Evolutionary conservation across 2,797 vertebrate genomes (phyloP).

Genomic region (Oophaga sylvatica): DNA sequence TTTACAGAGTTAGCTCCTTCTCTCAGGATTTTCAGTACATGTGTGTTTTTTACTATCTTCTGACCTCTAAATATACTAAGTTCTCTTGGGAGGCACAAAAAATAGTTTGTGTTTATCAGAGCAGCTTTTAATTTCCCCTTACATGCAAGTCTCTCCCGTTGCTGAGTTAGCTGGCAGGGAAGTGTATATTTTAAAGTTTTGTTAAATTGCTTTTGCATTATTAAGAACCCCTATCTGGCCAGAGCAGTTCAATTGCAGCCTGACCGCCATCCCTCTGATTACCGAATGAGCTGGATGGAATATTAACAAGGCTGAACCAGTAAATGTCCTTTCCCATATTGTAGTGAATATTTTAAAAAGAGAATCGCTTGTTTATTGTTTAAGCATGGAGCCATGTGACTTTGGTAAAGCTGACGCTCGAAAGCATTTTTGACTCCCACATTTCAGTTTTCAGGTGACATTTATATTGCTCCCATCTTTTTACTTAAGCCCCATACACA

Average conservation of each 20-base stretch:
- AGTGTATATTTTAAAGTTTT: constrained; percentile 44
- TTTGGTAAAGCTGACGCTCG: neutral
- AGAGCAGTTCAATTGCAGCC: constrained; percentile 42
- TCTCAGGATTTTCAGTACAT: neutral
- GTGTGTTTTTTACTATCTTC: neutral
- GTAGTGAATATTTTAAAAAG: constrained; percentile 5
- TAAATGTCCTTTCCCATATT: neutral
- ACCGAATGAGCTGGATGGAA: constrained; percentile 33
- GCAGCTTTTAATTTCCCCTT: constrained; percentile 59
- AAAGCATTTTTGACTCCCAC: neutral
- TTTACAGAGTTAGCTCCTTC: neutral
- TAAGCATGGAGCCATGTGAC: neutral
- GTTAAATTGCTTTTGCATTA: constrained; percentile 62
- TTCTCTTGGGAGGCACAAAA: constrained; percentile 20
- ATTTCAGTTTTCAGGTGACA: neutral
- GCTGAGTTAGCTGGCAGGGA: constrained; percentile 57
- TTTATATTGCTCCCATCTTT: neutral
- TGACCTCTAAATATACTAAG: constrained; percentile 29
- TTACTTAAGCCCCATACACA: neutral
- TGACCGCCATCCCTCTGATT: constrained; percentile 48
- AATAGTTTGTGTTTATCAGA: constrained; percentile 56
- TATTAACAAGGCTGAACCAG: constrained; percentile 44
- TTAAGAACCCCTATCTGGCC: constrained; percentile 54
- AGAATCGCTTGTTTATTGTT: neutral
- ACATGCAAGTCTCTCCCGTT: constrained; percentile 27